Conservation (phyloP, 2,888 invertebrate species). For the Cyclophora albipunctata region DNA sequence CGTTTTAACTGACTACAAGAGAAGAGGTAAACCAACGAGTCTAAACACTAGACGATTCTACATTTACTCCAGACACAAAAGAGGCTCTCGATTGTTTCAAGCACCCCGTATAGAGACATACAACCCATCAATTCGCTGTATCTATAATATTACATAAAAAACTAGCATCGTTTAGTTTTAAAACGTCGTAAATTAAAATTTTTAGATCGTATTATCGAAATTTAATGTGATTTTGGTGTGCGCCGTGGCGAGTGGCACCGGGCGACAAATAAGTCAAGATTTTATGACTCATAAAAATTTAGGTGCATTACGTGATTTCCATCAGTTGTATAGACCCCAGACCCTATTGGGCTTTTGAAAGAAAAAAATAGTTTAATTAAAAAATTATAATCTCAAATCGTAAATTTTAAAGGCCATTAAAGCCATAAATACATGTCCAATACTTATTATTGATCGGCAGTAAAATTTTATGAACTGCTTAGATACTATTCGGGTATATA, state of each 20-base stretch:
- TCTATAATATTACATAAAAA: conserved; percentile 36
- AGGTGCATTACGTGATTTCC: conserved; percentile 27
- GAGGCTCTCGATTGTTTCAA: no score
- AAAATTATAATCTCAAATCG: conserved; percentile 39
- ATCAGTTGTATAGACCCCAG: not conserved
- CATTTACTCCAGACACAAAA: no score
- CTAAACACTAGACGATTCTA: no score
- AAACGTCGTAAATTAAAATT: conserved; percentile 65
- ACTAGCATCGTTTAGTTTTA: conserved; percentile 53
- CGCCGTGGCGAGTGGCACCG: conserved; percentile 26
- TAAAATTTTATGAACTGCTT: not conserved
- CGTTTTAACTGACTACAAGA: not conserved
- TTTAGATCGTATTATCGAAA: conserved; percentile 68
- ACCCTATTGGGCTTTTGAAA: conserved; percentile 28
- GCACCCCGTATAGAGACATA: conserved; percentile 19
- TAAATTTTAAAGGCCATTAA: conserved; percentile 32
- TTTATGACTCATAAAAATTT: conserved; percentile 71
- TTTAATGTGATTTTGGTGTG: conserved; percentile 41
- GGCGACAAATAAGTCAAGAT: conserved; percentile 62
- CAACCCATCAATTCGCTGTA: conserved; percentile 43
- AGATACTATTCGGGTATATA: no score
- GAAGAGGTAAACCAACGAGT: no score
- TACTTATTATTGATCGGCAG: conserved; percentile 22
- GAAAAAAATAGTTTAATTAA: conserved; percentile 36
- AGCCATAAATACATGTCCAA: conserved; percentile 36